These are phyloP conservation scores for Aphelinus certus DNA, from an alignment of 1,140 invertebrate species.

Conservation along the genomic window DNA sequence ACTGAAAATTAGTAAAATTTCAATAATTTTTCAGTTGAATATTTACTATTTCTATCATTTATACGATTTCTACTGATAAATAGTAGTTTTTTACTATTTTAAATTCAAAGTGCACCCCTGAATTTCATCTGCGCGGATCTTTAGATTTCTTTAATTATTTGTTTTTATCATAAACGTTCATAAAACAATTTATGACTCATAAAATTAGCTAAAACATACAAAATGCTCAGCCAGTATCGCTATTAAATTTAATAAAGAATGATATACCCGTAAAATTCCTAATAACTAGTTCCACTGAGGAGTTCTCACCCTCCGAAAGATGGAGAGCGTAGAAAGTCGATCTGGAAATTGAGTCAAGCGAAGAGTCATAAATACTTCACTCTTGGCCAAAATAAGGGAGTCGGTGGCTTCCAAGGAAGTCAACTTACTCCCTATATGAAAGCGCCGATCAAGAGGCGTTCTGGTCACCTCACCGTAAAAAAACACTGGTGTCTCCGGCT, in stretches of 20 bases:
- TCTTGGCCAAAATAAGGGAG: background rate
- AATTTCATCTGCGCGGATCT: no score
- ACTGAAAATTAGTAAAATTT: no score
- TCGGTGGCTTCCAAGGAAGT: background rate
- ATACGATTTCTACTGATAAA: no score
- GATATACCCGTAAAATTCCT: constrained; percentile 6
- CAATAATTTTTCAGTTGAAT: no score
- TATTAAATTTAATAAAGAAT: no score
- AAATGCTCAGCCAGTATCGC: background rate
- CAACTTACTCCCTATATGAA: background rate
- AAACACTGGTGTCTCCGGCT: no score
- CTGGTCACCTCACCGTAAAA: background rate
- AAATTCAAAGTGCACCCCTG: no score
- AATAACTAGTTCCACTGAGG: background rate
- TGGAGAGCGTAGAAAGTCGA: background rate
- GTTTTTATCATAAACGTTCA: constrained; percentile 2
- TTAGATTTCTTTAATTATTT: background rate
- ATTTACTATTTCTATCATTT: no score
- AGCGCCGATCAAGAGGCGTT: constrained; percentile 7
- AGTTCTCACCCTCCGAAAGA: background rate
- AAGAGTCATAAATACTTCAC: constrained; percentile 16
- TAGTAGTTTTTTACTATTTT: no score
- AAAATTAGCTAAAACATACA: background rate
- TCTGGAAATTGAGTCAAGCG: constrained; percentile 12
- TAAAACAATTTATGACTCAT: background rate